Evolutionary conservation across 2,888 invertebrate species (phyloP).

Genomic region (Altica lythri): DNA sequence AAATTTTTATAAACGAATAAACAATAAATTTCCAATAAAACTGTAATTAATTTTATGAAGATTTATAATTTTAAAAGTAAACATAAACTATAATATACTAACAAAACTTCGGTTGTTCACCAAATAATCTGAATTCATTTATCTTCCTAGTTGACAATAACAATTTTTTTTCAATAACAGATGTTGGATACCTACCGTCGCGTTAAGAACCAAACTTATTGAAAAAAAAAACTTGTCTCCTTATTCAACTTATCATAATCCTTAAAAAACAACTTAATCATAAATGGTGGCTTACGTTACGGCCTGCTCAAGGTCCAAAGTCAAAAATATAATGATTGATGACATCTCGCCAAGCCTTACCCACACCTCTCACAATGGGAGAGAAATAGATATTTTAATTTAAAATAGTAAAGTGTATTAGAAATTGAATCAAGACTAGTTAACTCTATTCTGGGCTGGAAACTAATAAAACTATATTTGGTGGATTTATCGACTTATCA

Average conservation of each 20-base stretch:
- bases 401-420: too few relatives aligned
- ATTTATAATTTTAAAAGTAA: not conserved
- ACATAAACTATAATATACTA: not conserved
- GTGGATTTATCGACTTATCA: too few relatives aligned
- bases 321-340: slow-evolving; percentile 1
- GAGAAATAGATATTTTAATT: too few relatives aligned
- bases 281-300: not conserved
- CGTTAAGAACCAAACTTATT: not conserved
- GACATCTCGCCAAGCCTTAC: slow-evolving; percentile 1
- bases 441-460: too few relatives aligned
- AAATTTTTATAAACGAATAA: too few relatives aligned
- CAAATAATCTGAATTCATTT: not conserved
- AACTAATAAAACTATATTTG: too few relatives aligned
- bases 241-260: not conserved
- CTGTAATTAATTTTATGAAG: not conserved
- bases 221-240: not conserved
- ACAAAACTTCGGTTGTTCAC: not conserved
- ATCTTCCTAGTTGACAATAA: not conserved
- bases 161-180: not conserved
- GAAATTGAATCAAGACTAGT: too few relatives aligned
- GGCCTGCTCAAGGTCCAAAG: slow-evolving; percentile 1
- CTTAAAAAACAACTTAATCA: slow-evolving; percentile 3
- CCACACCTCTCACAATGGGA: too few relatives aligned
- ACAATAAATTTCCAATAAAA: too few relatives aligned
- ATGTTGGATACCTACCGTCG: not conserved